Evolutionary conservation across 2,113 vertebrate species (phyloP).

Genomic region (Falco punctatus): DNA sequence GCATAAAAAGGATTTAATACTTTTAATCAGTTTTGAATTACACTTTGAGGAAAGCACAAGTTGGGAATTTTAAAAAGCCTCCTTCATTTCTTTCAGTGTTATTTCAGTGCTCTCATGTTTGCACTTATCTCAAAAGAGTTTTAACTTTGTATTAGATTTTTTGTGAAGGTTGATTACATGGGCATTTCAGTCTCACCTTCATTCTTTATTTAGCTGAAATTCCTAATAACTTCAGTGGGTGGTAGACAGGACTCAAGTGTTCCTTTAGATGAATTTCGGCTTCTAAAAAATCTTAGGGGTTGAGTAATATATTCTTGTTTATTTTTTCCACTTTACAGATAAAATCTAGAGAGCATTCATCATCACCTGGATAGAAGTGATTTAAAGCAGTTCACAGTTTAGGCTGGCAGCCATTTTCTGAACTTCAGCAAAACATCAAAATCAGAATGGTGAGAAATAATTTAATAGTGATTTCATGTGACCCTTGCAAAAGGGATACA

Average conservation of each 20-base stretch:
- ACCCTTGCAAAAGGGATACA: not conserved
- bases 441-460: not conserved
- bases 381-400: constrained; percentile 38
- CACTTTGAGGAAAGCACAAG: constrained; percentile 52
- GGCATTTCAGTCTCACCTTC: constrained; percentile 60
- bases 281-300: constrained; percentile 41
- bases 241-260: constrained; percentile 59
- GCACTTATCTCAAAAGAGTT: constrained; percentile 60
- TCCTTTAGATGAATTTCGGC: constrained; percentile 58
- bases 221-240: constrained; percentile 62
- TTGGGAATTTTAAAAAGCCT: constrained; percentile 40
- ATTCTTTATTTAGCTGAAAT: constrained; percentile 65
- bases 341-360: constrained; percentile 47
- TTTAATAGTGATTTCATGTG: not conserved
- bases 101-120: constrained; percentile 46
- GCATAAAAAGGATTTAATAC: constrained; percentile 67
- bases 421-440: constrained; percentile 19
- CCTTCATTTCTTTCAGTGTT: constrained; percentile 39
- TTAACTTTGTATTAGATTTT: constrained; percentile 61
- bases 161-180: constrained; percentile 62
- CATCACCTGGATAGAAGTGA: constrained; percentile 30
- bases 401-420: constrained; percentile 37
- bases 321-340: constrained; percentile 47
- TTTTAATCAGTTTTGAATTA: constrained; percentile 76
- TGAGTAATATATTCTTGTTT: constrained; percentile 60